Evolutionary conservation across 2,888 invertebrate species (phyloP), one percentile per base, ranked within the genome.

Genomic region (Pardosa pseudoannulata): DNA sequence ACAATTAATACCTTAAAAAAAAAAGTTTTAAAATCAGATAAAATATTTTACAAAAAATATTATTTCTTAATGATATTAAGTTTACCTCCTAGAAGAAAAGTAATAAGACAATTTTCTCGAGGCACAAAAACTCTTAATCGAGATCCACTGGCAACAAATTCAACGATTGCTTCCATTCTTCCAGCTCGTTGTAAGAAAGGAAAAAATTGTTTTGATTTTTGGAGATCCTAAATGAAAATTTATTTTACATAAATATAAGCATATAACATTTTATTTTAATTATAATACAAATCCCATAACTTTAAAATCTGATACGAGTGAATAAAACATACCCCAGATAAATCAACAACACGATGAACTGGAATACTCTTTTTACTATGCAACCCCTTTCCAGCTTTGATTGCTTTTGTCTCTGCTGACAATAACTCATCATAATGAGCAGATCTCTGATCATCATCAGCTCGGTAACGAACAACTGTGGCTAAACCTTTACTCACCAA

Each of bases 131-230:
- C 92, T 89, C 99, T 94, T 90, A 99, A 93, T 67, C 99, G 94
- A 0, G 99, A 98, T 23, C 99, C 99, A 91, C 97, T 97, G 0
- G 98, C 96, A 0, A 99, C 97, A 91, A 98, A 99, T 91, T 99
- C 99, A 2, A 98, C 98, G 16, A 97, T 94, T 3, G 96, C 98
- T 91, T 98, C 97, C 68, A 96, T 95, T 89, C 96, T 95, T 83
- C 96, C 95, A 9, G 97, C 96, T 90, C 98, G 94, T 92, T 97
- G 97, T 90, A 99, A 94, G 91, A 97, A 96, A 67, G 98, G 97
- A 91, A 99, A 93, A 93, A 98, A 98, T 91, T 97, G 96, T 91
- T 96, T 97, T 1, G 96, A 95, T 91, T 96, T 96, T 0, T 95
- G 93, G 62, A 95, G 93, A 92, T 98, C 94, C 94, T 87, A 46